Conservation (phyloP, 2,797 vertebrate genomes). For the Eleutherodactylus coqui region DNA sequence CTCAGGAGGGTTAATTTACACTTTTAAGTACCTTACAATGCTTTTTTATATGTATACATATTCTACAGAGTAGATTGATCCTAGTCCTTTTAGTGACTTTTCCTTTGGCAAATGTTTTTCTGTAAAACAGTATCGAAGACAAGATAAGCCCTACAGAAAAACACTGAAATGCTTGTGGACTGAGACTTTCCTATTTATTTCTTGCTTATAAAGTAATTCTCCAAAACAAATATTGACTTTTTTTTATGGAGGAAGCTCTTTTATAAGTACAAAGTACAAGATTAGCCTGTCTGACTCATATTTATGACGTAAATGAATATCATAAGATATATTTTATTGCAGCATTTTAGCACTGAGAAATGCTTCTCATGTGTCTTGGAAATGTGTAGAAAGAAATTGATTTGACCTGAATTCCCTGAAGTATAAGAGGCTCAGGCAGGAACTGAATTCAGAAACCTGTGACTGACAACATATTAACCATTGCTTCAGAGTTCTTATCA, state of each 20-base stretch:
- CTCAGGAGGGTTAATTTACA: no score
- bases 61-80: not conserved
- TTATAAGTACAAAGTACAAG: conserved; percentile 5
- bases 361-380: conserved; percentile 1
- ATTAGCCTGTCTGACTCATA: conserved; percentile 32
- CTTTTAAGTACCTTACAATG: no score
- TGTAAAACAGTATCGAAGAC: conserved; percentile 1
- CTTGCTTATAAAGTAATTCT: conserved; percentile 3
- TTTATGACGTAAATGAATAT: conserved; percentile 33
- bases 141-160: conserved; percentile 10
- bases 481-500: not conserved
- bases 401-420: conserved; percentile 36
- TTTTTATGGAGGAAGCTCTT: not conserved
- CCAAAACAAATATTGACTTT: conserved; percentile 16
- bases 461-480: conserved; percentile 33
- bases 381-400: conserved; percentile 32
- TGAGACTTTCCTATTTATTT: not conserved
- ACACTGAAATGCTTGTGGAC: not conserved
- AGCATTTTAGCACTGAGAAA: conserved; percentile 20
- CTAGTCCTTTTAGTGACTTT: not conserved
- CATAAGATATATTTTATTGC: conserved; percentile 20
- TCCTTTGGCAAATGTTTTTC: conserved; percentile 17
- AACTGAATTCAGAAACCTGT: conserved; percentile 37
- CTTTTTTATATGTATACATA: not conserved
- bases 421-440: conserved; percentile 7